phyloP scores from a whole-genome alignment of 2,113 vertebrate species.

The Pandion haliaetus region DNA sequence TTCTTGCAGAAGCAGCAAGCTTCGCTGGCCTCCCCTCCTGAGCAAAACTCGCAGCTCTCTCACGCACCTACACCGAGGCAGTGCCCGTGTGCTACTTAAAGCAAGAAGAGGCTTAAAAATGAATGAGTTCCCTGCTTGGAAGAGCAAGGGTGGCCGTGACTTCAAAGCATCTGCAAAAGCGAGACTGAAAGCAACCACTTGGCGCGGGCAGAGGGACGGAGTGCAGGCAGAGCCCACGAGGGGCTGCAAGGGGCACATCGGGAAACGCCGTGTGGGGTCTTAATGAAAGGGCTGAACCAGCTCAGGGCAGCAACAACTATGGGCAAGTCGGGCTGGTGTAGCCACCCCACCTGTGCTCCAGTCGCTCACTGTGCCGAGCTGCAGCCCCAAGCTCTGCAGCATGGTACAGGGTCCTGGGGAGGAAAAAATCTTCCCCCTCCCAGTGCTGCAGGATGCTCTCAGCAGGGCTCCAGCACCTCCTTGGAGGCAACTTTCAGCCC shows the following conservation, averaged over 20 bases:
- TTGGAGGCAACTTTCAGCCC: too few species aligned
- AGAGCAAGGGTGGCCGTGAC: not conserved
- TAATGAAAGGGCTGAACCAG: not conserved
- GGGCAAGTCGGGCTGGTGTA: not conserved
- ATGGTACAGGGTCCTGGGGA: too few species aligned
- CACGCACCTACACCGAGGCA: not conserved
- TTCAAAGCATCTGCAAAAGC: not conserved
- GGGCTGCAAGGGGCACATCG: not conserved
- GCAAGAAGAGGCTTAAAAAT: not conserved
- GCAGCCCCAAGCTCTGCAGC: not conserved
- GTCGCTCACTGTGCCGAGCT: not conserved
- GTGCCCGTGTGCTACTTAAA: not conserved
- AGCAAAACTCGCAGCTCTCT: not conserved
- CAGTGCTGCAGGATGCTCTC: not conserved
- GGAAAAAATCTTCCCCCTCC: too few species aligned
- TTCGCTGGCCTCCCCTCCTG: not conserved
- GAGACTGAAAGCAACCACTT: not conserved
- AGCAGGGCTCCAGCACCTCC: not conserved
- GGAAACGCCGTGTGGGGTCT: not conserved
- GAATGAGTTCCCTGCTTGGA: too few species aligned
- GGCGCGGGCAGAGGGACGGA: not conserved
- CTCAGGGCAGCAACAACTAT: not conserved
- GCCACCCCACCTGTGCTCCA: not conserved
- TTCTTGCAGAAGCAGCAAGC: not conserved
- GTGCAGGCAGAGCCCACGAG: not conserved